A percentile compares a stretch with the other conserved stretches of the same genome.
Evolutionary conservation across 2,888 invertebrate genomes (phyloP).

Genomic region (Stenolophus ochropezus): DNA sequence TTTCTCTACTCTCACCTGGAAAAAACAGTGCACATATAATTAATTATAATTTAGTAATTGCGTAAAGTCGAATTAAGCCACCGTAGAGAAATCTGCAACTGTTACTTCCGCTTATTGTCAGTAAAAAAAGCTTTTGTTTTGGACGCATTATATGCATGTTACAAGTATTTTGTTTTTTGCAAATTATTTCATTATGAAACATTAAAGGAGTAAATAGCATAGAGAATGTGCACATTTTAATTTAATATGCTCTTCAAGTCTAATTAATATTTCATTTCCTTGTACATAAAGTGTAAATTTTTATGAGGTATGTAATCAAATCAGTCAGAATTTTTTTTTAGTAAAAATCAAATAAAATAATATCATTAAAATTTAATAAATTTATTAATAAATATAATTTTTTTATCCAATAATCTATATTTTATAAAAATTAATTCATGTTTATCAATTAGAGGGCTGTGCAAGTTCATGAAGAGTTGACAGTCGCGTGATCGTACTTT

Average conservation of each 20-base stretch:
- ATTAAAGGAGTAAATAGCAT: constrained; percentile 2
- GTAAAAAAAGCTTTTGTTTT: constrained; percentile 2
- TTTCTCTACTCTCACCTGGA: constrained; percentile 78
- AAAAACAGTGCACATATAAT: constrained; percentile 39
- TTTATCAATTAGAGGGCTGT: no score
- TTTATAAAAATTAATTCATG: no score
- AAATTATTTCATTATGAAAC: constrained; percentile 38
- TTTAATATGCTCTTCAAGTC: not conserved
- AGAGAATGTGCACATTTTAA: not conserved
- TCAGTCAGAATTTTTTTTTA: no score
- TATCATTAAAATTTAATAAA: no score
- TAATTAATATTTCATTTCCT: not conserved
- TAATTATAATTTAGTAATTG: constrained; percentile 27
- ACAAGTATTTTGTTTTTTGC: constrained; percentile 16
- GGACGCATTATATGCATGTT: constrained; percentile 21
- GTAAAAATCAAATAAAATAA: no score
- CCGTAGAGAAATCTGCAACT: constrained; percentile 14
- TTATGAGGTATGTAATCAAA: no score
- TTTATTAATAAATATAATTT: no score
- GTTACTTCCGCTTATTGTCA: constrained; percentile 28
- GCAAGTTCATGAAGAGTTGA: no score
- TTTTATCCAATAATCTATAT: no score
- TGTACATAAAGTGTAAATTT: no score
- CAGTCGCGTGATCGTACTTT: no score
- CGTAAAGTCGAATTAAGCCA: constrained; percentile 24